Evolutionary conservation across 2,888 invertebrate genomes (phyloP).

Genomic region (Oxystoma pomonae): DNA sequence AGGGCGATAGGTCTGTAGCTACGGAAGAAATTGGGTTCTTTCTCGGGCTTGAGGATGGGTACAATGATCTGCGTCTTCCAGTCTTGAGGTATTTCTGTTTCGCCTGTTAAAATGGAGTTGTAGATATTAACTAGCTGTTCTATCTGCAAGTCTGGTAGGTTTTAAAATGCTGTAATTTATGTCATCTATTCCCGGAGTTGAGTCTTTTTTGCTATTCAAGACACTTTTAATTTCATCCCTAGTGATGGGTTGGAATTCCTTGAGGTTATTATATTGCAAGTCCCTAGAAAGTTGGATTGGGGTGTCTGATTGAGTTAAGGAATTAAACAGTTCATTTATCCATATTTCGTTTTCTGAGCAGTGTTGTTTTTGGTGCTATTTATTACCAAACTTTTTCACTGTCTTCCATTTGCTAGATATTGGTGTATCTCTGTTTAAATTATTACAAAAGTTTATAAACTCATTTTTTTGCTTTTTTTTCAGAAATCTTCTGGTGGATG

Average conservation of each 20-base stretch:
- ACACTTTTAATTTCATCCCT: not conserved
- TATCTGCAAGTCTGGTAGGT: not conserved
- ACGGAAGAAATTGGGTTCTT: not conserved
- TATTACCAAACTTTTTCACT: not conserved
- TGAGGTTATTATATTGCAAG: not conserved
- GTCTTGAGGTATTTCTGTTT: constrained; percentile 1
- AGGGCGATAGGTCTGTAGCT: constrained; percentile 11
- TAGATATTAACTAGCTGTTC: not conserved
- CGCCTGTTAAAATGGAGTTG: not conserved
- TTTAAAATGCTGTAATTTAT: not conserved
- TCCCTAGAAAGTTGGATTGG: not conserved
- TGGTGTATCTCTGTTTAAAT: not conserved
- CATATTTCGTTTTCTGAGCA: not conserved
- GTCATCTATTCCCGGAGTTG: constrained; percentile 3
- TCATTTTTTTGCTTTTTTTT: not conserved
- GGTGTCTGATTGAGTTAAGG: not conserved
- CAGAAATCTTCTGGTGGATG: not conserved
- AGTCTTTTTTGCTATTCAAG: constrained; percentile 3
- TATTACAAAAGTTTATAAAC: not conserved
- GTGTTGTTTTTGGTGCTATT: too few relatives aligned
- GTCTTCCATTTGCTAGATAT: not conserved
- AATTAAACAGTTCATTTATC: not conserved
- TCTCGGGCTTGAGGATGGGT: constrained; percentile 6
- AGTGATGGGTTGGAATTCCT: not conserved
- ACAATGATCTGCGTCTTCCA: constrained; percentile 4